Evolutionary conservation across 1,140 invertebrate genomes (phyloP).

Genomic region (Drosophila albomicans): DNA sequence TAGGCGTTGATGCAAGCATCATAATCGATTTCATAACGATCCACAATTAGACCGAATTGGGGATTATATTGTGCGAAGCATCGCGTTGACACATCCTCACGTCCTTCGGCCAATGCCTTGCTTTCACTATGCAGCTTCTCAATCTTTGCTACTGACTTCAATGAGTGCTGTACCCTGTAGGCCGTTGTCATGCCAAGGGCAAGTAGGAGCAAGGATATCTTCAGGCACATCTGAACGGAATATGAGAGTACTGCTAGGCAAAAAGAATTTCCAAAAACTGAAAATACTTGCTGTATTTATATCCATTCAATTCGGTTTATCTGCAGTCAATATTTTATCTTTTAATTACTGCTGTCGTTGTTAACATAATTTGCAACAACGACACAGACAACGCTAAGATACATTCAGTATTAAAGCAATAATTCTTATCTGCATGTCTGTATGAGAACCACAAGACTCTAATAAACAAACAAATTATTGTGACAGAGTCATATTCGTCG

Average conservation of each 20-base stretch:
- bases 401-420: conserved; percentile 4
- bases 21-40: conserved; percentile 17
- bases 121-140: conserved; percentile 2
- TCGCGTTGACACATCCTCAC: background rate
- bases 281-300: conserved; percentile 29
- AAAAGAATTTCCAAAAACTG: background rate
- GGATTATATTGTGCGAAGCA: conserved; percentile 40
- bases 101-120: conserved; percentile 25
- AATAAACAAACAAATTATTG: no score
- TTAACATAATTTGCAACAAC: conserved; percentile 16
- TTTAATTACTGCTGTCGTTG: conserved; percentile 34
- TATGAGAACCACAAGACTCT: background rate
- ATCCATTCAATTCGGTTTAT: background rate
- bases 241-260: background rate
- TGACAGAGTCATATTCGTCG: no score
- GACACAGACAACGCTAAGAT: background rate
- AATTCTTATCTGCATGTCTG: conserved; percentile 15
- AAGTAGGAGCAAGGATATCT: conserved; percentile 25
- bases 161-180: background rate
- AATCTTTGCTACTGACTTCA: conserved; percentile 8
- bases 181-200: conserved; percentile 1
- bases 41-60: background rate
- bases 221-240: conserved; percentile 18
- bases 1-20: background rate
- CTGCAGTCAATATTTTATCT: conserved; percentile 15